Evolutionary conservation across 1,140 invertebrate genomes (phyloP), one percentile per base, ranked within the genome.

Genomic region (Solenopsis invicta): DNA sequence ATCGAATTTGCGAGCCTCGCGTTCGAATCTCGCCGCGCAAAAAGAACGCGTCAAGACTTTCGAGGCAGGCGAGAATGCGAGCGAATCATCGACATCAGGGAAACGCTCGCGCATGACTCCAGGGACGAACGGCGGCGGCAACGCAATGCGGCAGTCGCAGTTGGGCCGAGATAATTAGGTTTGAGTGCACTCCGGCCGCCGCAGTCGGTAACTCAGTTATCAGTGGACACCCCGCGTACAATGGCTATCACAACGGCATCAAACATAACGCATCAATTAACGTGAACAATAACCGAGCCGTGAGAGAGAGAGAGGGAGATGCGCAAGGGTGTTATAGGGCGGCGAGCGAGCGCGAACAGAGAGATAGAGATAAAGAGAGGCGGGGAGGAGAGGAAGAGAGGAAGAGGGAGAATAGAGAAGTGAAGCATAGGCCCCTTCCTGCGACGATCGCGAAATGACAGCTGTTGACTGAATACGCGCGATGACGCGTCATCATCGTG

Each of bases 201-300:
- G 94, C 94, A 95, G 95, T 95, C 95, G 93, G 95, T 95, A 95
- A 95, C 94, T 95, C 94, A 95, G 94, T 95, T 95, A 95, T 95
- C 95, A 95, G 95, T 94, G 94, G 94, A 95, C 95, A 95, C 92
- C 92, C 91, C 92, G 93, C 93, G 92, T 91, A 95, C 95, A 95
- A 95, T 95, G 94, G 94, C 95, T 95, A 95, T 95, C 95, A 94
- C 92, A 94, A 93, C 95, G 94, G 95, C 95, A 95, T 95, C 95
- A 95, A 95, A 95, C 95, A 95, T 95, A 95, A 95, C 95, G 95
- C 94, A 95, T 95, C 95, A 95, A 95, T 95, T 95, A 95, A 95
- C 95, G 94, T 94, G 95, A 95, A 95, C 95, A 95, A 95, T 95
- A 95, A 95, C 93, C 93, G 90, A 91, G 91, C 91, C 56, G 61